phyloP scores from a whole-genome alignment of 2,888 invertebrate genomes.

The Leptinotarsa peninsularis region DNA sequence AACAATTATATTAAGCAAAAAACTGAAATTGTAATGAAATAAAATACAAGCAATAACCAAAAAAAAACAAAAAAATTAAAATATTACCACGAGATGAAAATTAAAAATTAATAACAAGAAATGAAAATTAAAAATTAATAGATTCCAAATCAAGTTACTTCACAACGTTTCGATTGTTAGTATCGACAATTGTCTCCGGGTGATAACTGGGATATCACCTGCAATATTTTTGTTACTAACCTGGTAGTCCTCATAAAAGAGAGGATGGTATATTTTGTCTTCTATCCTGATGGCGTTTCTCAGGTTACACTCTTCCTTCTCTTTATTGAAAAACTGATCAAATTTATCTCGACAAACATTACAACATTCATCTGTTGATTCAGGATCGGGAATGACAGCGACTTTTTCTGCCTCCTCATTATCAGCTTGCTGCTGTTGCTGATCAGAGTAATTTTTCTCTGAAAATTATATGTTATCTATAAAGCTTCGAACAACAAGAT shows the following conservation, averaged over 20 bases:
- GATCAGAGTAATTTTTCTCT: slow-evolving; percentile 92
- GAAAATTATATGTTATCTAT: slow-evolving; percentile 44
- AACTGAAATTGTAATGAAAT: too few species aligned
- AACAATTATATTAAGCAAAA: too few species aligned
- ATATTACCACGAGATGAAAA: too few species aligned
- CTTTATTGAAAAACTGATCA: slow-evolving; percentile 96
- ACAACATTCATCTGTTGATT: slow-evolving; percentile 78
- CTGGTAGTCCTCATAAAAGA: slow-evolving; percentile 90
- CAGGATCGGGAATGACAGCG: slow-evolving; percentile 72
- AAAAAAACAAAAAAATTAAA: too few species aligned
- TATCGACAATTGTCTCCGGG: too few species aligned
- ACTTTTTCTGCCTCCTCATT: slow-evolving; percentile 73
- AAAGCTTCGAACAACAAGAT: background rate
- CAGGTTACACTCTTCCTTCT: slow-evolving; percentile 97
- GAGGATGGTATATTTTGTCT: slow-evolving; percentile 85
- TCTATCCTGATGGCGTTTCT: slow-evolving; percentile 84
- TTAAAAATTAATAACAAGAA: too few species aligned
- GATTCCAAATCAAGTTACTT: too few species aligned
- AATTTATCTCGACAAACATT: slow-evolving; percentile 93
- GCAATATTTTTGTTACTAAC: slow-evolving; percentile 62
- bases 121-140: too few species aligned
- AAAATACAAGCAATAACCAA: too few species aligned
- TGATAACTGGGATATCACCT: too few species aligned
- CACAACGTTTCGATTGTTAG: too few species aligned
- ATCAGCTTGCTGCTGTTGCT: slow-evolving; percentile 69